Percentiles rank a stretch among this genome's conserved stretches.
Evolutionary conservation across 1,140 invertebrate species (phyloP).

Genomic region (Steinernema feltiae): DNA sequence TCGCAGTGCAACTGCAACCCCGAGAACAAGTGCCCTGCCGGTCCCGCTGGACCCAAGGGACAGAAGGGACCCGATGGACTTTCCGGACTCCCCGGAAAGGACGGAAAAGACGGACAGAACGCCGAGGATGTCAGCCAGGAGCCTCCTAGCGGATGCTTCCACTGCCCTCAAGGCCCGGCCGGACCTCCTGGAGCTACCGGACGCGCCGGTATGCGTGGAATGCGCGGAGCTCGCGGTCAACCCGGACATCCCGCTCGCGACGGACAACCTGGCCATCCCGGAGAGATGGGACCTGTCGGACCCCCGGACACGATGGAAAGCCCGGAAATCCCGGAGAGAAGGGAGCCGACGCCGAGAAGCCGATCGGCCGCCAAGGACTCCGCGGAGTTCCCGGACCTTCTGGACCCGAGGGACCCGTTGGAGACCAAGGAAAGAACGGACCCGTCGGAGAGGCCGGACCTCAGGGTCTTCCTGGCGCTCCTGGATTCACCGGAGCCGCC

Average conservation of each 20-base stretch:
- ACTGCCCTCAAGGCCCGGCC: constrained; percentile 35
- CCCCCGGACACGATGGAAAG: constrained; percentile 25
- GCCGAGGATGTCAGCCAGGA: constrained; percentile 38
- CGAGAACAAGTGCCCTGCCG: constrained; percentile 45
- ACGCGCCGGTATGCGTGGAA: constrained; percentile 40
- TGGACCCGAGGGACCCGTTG: constrained; percentile 24
- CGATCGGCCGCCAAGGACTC: constrained; percentile 19
- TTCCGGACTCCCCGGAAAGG: constrained; percentile 38
- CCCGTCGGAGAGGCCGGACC: constrained; percentile 10
- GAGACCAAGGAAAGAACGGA: constrained; percentile 16
- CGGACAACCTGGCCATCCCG: constrained; percentile 40
- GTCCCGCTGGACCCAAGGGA: constrained; percentile 41
- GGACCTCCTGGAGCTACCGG: constrained; percentile 33
- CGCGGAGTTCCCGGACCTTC: constrained; percentile 15
- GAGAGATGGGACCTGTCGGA: constrained; percentile 40
- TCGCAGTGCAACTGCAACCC: constrained; percentile 42
- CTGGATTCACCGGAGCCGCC: constrained; percentile 26
- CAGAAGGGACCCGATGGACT: constrained; percentile 37
- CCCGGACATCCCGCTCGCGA: constrained; percentile 43
- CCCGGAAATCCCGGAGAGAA: constrained; percentile 22
- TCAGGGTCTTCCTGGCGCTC: not conserved
- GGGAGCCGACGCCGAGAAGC: constrained; percentile 15
- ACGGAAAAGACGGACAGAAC: constrained; percentile 39
- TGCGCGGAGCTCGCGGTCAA: constrained; percentile 47
- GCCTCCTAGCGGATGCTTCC: constrained; percentile 44